phyloP scores from a whole-genome alignment of 2,113 vertebrate species.

The Paramisgurnus dabryanus region DNA sequence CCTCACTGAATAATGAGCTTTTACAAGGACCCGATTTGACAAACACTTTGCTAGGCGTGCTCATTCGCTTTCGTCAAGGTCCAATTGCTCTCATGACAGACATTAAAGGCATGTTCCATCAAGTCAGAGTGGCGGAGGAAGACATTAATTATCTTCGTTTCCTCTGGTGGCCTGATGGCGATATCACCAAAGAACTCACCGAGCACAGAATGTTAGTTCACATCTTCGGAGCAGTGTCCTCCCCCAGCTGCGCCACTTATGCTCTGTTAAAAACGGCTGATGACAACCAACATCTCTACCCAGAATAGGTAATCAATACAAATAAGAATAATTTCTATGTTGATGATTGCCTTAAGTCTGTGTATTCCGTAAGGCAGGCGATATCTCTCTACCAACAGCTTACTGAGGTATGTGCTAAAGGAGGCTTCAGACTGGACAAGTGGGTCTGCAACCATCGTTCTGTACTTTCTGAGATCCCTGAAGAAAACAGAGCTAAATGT shows the following conservation, averaged over 20 bases:
- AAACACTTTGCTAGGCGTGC: background rate
- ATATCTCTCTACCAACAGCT: background rate
- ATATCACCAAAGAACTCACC: background rate
- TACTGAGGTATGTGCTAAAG: background rate
- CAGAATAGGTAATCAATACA: background rate
- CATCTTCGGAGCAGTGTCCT: background rate
- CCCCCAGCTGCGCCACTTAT: conserved; percentile 17
- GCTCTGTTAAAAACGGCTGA: background rate
- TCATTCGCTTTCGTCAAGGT: background rate
- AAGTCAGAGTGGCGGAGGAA: conserved; percentile 1
- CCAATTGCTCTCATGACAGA: conserved; percentile 25
- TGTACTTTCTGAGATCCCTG: background rate
- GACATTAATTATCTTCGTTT: background rate
- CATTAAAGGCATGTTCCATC: conserved; percentile 21
- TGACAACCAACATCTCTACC: background rate
- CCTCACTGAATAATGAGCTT: too few relatives aligned
- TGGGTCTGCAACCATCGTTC: conserved; percentile 9
- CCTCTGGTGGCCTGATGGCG: conserved; percentile 23
- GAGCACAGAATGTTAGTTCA: background rate
- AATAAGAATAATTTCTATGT: conserved; percentile 14
- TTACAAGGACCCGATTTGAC: background rate
- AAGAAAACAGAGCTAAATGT: background rate
- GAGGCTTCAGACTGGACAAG: background rate
- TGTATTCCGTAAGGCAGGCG: background rate
- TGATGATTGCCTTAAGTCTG: conserved; percentile 1